These are phyloP conservation scores for Linyphia triangularis DNA, from an alignment of 2,888 invertebrate species.

Conservation along the genomic window DNA sequence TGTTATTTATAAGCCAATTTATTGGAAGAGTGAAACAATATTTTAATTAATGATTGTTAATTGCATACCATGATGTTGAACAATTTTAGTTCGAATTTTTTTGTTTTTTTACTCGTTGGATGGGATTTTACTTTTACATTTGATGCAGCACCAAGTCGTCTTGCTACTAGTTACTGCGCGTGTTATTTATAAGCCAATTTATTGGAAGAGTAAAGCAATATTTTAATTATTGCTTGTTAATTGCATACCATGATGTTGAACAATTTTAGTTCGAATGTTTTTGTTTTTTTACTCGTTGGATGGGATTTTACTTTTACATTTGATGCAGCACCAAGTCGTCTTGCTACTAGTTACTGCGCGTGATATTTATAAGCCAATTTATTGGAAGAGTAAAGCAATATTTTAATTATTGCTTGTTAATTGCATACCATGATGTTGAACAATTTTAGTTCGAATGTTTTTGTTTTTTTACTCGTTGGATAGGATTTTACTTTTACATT, in stretches of 20 bases:
- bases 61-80: no score
- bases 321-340: not conserved
- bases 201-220: not conserved
- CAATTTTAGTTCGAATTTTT: no score
- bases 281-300: no score
- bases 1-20: not conserved
- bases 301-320: not conserved
- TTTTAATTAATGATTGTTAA: not conserved
- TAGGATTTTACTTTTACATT: not conserved
- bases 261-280: no score
- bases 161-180: not conserved
- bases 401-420: not conserved
- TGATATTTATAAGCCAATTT: slow-evolving; percentile 1
- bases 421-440: no score
- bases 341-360: not conserved
- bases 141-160: not conserved
- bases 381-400: not conserved
- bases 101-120: no score
- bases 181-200: not conserved
- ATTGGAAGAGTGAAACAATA: not conserved
- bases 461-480: no score
- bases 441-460: no score
- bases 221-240: not conserved
- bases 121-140: not conserved
- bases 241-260: no score